Conservation (phyloP, 2,888 invertebrate species). For the Meghimatium bilineatum region DNA sequence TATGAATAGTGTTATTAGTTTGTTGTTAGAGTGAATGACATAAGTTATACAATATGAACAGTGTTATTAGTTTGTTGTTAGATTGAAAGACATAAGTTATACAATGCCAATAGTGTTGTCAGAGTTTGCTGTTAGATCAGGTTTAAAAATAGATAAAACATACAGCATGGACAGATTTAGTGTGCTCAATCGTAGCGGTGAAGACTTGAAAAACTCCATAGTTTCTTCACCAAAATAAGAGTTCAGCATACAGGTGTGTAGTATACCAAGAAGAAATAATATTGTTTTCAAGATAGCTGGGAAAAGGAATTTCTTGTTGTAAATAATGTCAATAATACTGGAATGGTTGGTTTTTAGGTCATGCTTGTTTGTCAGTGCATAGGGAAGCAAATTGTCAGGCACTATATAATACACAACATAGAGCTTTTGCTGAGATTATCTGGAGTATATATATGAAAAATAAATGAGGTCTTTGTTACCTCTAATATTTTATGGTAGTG, state of each 20-base stretch:
- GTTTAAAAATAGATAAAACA: too few relatives aligned
- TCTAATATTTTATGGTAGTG: too few relatives aligned
- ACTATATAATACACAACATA: neutral
- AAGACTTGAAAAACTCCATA: neutral
- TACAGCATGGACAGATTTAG: neutral
- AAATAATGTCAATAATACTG: slow-evolving; percentile 1
- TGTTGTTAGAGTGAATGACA: too few relatives aligned
- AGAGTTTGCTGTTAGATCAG: too few relatives aligned
- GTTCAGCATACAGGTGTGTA: neutral
- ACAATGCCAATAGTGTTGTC: too few relatives aligned
- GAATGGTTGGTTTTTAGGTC: neutral
- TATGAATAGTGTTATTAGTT: too few relatives aligned
- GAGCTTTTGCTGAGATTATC: neutral
- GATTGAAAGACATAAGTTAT: too few relatives aligned
- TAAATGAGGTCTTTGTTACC: too few relatives aligned
- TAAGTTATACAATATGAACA: too few relatives aligned
- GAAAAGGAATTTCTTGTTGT: slow-evolving; percentile 14
- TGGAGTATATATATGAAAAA: too few relatives aligned
- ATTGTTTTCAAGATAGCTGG: neutral
- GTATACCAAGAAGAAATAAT: too few relatives aligned
- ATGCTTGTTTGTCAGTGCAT: neutral
- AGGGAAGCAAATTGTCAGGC: neutral
- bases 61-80: too few relatives aligned
- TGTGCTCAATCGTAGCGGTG: neutral
- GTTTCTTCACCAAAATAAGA: neutral